A percentile compares a stretch with the other conserved stretches of the same genome.
Evolutionary conservation across 2,888 invertebrate genomes (phyloP).

Genomic region (Orchesellides sinensis): DNA sequence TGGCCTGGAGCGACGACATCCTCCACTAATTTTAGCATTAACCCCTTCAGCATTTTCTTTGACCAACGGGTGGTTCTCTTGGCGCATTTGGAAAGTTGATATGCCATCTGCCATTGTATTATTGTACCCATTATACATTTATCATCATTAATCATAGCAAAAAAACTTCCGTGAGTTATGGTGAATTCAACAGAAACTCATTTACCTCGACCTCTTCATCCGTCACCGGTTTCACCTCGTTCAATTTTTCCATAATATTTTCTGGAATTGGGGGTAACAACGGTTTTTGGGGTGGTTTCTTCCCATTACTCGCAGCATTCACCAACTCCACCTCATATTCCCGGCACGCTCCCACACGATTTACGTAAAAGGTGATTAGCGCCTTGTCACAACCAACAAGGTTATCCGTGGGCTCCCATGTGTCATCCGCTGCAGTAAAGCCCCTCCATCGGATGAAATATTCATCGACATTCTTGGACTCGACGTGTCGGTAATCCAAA

Average conservation of each 20-base stretch:
- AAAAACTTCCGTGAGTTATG: neutral
- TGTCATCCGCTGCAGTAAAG: slow-evolving; percentile 84
- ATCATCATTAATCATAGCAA: neutral
- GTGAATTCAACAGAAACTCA: neutral
- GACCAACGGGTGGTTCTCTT: slow-evolving; percentile 20
- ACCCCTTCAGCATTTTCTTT: slow-evolving; percentile 17
- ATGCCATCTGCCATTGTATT: slow-evolving; percentile 41
- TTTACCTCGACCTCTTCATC: slow-evolving; percentile 47
- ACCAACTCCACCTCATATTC: neutral
- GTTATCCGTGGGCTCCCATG: slow-evolving; percentile 86
- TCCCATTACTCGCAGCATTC: neutral
- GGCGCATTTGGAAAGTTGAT: slow-evolving; percentile 15
- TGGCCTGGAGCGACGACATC: neutral
- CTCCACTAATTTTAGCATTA: neutral
- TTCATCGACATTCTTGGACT: slow-evolving; percentile 78
- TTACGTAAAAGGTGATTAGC: slow-evolving; percentile 77
- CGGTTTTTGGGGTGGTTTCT: slow-evolving; percentile 5
- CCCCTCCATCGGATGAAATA: slow-evolving; percentile 93
- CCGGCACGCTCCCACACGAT: slow-evolving; percentile 43
- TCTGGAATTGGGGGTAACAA: slow-evolving; percentile 24
- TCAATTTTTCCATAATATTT: slow-evolving; percentile 27
- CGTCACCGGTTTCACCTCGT: slow-evolving; percentile 17
- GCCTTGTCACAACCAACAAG: slow-evolving; percentile 83
- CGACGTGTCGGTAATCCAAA: slow-evolving; percentile 80
- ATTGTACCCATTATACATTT: too few relatives aligned